These are phyloP conservation scores for Scaptomyza hsui DNA, from an alignment of 1,140 invertebrate species.

Conservation along the genomic window DNA sequence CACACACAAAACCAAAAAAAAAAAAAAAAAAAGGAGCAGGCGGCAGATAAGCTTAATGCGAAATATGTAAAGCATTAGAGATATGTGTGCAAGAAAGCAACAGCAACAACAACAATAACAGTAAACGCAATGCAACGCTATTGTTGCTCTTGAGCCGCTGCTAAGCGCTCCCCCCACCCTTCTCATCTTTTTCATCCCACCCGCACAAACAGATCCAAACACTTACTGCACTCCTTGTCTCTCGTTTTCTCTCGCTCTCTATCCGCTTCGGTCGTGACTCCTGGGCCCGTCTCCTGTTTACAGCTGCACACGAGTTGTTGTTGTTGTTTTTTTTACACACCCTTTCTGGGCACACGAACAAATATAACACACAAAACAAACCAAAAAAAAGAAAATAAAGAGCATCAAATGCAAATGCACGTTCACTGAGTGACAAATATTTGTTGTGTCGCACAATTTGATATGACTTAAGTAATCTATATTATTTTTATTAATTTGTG, in stretches of 20 bases:
- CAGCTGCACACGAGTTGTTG: constrained; percentile 35
- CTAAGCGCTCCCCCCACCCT: background rate
- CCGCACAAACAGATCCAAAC: constrained; percentile 5
- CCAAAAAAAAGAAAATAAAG: constrained; percentile 3
- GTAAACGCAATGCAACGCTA: background rate
- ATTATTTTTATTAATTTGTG: constrained; percentile 5
- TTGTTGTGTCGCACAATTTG: background rate
- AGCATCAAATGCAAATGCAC: background rate
- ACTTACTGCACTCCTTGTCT: constrained; percentile 33
- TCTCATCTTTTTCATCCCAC: background rate
- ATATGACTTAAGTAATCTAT: background rate
- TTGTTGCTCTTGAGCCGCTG: constrained; percentile 9
- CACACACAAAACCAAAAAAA: constrained; percentile 37
- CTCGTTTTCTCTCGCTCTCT: constrained; percentile 2
- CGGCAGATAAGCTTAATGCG: constrained; percentile 16
- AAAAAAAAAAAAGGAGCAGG: constrained; percentile 33
- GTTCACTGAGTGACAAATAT: background rate
- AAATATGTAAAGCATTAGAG: constrained; percentile 27
- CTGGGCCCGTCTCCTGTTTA: constrained; percentile 33
- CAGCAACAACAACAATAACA: constrained; percentile 19
- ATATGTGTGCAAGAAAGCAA: constrained; percentile 7
- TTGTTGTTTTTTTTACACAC: constrained; percentile 39
- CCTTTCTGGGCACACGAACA: constrained; percentile 40
- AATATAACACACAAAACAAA: constrained; percentile 20
- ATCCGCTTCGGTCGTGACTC: constrained; percentile 24